These are phyloP conservation scores for Aphaenogaster ashmeadi DNA, from an alignment of 1,140 invertebrate species.

Conservation along the genomic window DNA sequence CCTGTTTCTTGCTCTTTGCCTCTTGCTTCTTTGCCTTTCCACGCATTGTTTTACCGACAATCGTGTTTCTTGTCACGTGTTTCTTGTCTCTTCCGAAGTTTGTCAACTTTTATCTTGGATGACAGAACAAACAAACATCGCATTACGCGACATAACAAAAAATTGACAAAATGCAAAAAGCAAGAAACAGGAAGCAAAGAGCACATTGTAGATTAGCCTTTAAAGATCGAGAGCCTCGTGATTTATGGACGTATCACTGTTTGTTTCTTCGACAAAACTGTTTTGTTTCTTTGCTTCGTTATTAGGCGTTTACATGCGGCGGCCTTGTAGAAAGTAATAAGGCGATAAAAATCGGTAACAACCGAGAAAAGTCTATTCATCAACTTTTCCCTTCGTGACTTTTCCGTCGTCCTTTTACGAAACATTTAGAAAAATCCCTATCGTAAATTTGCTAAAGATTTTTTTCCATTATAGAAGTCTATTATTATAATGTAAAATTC, in stretches of 20 bases:
- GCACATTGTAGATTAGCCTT: no score
- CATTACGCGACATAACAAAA: no score
- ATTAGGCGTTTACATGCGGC: background rate
- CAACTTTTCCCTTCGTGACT: background rate
- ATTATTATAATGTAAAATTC: background rate
- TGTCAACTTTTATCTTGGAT: no score
- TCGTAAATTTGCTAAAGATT: conserved; percentile 3
- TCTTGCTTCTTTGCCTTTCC: no score
- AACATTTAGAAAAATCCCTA: background rate
- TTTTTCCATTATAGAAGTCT: background rate
- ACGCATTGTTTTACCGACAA: no score
- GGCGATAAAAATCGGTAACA: background rate
- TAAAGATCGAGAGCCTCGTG: background rate
- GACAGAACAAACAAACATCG: no score
- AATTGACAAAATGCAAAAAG: no score
- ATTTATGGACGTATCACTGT: background rate
- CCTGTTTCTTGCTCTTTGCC: no score
- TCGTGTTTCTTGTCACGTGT: no score
- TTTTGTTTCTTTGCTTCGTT: conserved; percentile 1
- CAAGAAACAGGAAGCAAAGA: no score
- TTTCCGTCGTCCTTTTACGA: background rate
- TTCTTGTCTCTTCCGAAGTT: no score
- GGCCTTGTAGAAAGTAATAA: background rate
- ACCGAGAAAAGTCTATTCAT: background rate
- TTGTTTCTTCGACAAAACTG: background rate